Evolutionary conservation across 2,888 invertebrate species (phyloP), one percentile per base, ranked within the genome.

Genomic region (Sarcophaga carnaria): DNA sequence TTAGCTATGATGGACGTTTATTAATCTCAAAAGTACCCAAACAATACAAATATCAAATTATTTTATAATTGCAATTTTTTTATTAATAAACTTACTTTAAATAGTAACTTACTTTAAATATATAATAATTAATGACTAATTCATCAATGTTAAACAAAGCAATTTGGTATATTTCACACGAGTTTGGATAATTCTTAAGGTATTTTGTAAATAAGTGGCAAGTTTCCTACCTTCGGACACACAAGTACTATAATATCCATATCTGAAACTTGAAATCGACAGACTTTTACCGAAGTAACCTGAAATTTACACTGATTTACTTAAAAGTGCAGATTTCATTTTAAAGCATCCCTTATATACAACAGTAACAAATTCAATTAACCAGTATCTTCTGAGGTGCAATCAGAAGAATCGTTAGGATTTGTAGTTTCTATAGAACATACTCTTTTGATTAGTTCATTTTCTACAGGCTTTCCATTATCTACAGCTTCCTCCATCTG

Each of bases 11-110:
- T 94, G 99, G 99, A 0, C 94, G 99, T 72, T 95, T 99, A 22
- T 96, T 99, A 71, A 96, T 99, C 60, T 98, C 98, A 63, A 95
- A 97, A 91, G 98, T 99, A 27, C 98, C 99, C n/a, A 95, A 97
- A 87, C 97, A 97, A 90, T 97, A 98, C 92, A 99, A 99, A 94
- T 99, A 98, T 92, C 97, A 97, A 94, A 97, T 99, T 91, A 94
- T 98, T 89, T 94, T 97, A 88, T 97, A 95, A 94, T 22, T 17
- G 8, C 12, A 37, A 37, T 37, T 37, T 37, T 8, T 37, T 37
- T 17, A 14, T 14, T 54, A 1, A 17, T 54, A 54, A 12, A 54
- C 54, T 54, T 54, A 14, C 54, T 14, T 54, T 49, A 49, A 49
- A 49, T 49, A 27, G 5, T 5, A 5, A 27, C 25, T 25, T 25